Evolutionary conservation across 2,113 vertebrate genomes (phyloP), one percentile per base, ranked within the genome.

Genomic region (Nycticebus coucang): DNA sequence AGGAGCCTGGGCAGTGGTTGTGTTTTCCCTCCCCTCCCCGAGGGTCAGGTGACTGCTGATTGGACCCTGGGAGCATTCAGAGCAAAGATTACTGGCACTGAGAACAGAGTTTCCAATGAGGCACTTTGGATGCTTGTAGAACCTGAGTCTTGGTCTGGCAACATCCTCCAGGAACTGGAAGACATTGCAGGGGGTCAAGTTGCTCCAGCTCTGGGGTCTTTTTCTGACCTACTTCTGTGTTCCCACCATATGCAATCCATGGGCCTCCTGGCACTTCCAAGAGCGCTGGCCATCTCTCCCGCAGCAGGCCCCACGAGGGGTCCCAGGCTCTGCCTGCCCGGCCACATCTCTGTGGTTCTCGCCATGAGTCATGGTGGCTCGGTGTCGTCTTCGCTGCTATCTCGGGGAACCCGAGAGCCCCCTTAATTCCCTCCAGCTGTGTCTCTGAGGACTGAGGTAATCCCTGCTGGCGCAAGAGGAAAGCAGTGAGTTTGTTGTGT

Each of bases 391-490:
- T 71, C 4, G 1, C 81, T 92, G 1, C 81, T 91, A 89, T 97
- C 96, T 95, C 7, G n/a, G 95, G 95, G 97, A 93, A 88, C 87
- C 53, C 14, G 93, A 95, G 97, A 87, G 68, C 87, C 87, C 94
- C 92, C 17, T 30, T 96, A 97, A 98, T 96, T 96, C 95, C 89
- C 96, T 97, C 95, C 97, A 97, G 97, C 97, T 97, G 97, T 41
- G 30, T 33, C 91, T 87, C 95, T 12, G 57, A 10, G 80, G 75
- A 2, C 96, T 97, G 97, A 97, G 95, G 91, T 97, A 75, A 97
- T 94, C 91, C 11, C 0, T 41, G 75, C 96, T 96, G 97, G 97
- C 80, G 3, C 37, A 55, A 57, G 90, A 78, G 95, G 83, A 74
- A 59, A 89, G 95, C 81, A 2, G 86, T 59, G 75, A 2, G 75